phyloP scores from a whole-genome alignment of 2,797 vertebrate species.

The Malurus leucopterus region DNA sequence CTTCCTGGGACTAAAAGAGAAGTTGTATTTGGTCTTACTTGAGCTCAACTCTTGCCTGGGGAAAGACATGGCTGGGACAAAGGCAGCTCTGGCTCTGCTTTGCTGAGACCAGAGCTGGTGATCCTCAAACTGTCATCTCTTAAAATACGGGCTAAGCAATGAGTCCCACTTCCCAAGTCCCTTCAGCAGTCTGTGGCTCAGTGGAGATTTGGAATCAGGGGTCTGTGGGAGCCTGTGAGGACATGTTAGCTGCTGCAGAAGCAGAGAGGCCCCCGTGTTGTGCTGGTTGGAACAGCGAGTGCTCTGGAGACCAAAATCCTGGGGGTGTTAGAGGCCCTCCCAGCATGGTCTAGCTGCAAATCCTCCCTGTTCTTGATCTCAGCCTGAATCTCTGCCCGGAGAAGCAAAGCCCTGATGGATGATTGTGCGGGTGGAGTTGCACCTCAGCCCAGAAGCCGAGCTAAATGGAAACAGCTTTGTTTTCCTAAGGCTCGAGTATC shows the following conservation, averaged over 20 bases:
- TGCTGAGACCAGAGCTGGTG: background rate
- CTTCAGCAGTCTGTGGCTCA: background rate
- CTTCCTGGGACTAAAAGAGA: background rate
- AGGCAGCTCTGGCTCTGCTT: background rate
- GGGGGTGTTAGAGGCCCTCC: constrained; percentile 5
- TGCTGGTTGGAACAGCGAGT: background rate
- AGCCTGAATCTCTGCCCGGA: constrained; percentile 29
- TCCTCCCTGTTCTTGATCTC: constrained; percentile 20
- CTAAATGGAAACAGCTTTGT: constrained; percentile 56
- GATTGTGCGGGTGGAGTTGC: constrained; percentile 31
- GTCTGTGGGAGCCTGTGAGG: background rate
- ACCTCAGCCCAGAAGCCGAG: constrained; percentile 16
- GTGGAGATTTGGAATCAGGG: background rate
- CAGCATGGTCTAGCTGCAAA: background rate
- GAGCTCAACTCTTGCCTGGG: background rate
- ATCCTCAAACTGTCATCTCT: background rate
- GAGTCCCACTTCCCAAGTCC: background rate
- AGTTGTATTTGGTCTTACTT: background rate
- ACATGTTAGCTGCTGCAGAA: background rate
- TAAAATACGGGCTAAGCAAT: background rate
- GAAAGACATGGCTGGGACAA: background rate
- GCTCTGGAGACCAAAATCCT: constrained; percentile 1
- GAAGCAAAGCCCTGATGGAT: constrained; percentile 7
- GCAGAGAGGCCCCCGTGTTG: background rate
- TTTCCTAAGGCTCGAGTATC: constrained; percentile 40